Conservation (phyloP, 2,797 vertebrate species). For the Artibeus jamaicensis region DNA sequence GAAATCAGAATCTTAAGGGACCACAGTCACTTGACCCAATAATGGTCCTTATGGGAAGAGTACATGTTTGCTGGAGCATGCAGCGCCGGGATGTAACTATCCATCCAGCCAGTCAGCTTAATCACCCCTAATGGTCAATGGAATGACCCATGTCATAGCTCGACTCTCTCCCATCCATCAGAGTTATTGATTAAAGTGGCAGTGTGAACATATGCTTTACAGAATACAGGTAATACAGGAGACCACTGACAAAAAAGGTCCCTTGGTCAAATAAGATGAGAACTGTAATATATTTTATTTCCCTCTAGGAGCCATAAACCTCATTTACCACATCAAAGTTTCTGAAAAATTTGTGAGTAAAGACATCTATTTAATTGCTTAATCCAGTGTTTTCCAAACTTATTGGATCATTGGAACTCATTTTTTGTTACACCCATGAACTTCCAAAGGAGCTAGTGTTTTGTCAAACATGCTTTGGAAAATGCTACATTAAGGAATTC, state of each 20-base stretch:
- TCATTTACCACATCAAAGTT: conserved; percentile 4
- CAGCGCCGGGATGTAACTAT: conserved; percentile 33
- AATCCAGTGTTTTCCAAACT: neutral
- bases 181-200: conserved; percentile 65
- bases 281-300: neutral
- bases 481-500: neutral
- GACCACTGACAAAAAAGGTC: neutral
- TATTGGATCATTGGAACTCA: neutral
- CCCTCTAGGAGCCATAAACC: neutral
- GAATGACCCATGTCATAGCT: conserved; percentile 62
- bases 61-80: neutral
- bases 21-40: conserved; percentile 44
- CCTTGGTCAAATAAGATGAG: neutral
- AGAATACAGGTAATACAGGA: conserved; percentile 7
- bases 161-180: conserved; percentile 54
- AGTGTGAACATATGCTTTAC: conserved; percentile 34
- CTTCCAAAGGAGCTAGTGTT: neutral
- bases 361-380: neutral
- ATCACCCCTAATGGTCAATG: conserved; percentile 54
- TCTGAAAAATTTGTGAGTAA: neutral
- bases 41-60: conserved; percentile 46
- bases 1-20: neutral
- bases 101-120: conserved; percentile 56
- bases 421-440: neutral
- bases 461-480: neutral